These are phyloP conservation scores for Sciurus niger DNA, from an alignment of 2,113 vertebrate genomes.

Conservation along the genomic window DNA sequence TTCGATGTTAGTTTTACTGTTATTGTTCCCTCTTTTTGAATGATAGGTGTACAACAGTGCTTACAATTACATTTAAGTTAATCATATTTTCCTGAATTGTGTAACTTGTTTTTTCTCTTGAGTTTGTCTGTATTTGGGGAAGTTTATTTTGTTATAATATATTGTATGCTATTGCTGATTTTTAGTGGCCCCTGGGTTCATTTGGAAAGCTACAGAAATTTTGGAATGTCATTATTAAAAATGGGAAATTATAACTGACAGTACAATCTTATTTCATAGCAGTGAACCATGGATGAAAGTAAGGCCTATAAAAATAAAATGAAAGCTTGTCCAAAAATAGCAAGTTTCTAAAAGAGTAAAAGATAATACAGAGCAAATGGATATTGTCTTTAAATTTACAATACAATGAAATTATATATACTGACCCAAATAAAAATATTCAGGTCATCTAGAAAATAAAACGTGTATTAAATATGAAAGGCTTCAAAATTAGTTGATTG, in stretches of 20 bases:
- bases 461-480: neutral
- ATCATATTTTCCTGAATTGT: conserved; percentile 93
- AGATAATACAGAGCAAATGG: neutral
- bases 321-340: conserved; percentile 15
- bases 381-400: conserved; percentile 34
- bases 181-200: conserved; percentile 88
- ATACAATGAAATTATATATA: neutral
- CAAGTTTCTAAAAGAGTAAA: neutral
- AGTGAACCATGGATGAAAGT: conserved; percentile 57
- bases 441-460: neutral
- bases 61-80: conserved; percentile 92
- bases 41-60: conserved; percentile 84
- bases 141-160: neutral
- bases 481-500: conserved; percentile 53
- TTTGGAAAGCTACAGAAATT: conserved; percentile 88
- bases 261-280: conserved; percentile 63
- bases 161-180: conserved; percentile 77
- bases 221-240: conserved; percentile 88
- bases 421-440: neutral
- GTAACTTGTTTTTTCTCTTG: conserved; percentile 88
- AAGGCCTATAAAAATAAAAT: neutral
- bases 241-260: conserved; percentile 84
- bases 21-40: conserved; percentile 87
- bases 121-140: neutral
- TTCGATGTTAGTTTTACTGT: conserved; percentile 64